Base-by-base conservation (phyloP, 2,888 invertebrate species). In the Mycalesis mineus region DNA sequence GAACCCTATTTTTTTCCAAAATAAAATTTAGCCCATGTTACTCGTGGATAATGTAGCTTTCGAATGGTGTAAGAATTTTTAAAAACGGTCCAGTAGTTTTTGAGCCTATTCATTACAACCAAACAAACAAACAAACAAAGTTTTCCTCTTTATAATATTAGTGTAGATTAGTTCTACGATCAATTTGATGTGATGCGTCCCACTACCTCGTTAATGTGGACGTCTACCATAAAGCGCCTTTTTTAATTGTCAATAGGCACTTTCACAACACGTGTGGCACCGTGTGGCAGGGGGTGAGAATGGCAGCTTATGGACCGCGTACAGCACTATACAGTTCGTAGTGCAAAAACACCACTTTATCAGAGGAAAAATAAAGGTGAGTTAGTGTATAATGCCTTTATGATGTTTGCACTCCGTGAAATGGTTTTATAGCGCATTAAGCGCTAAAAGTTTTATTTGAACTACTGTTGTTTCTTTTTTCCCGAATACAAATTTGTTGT, bases 291-390 rank as follows among this genome's bases (percentile, higher is more conserved):
- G 82, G 0, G 74, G 78, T 31, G 72, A 73, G 9, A 77, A 82
- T 5, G 78, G 77, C 0, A 80, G 80, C 29, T 74, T 81, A 4
- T 85, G 87, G 86, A 83, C 85, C 1, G 82, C 88, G 0, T 88
- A 80, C 73, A 84, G 84, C 68, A 86, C 84, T 11, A 85, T 88
- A 64, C 85, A 88, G 67, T 88, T 88, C 61, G 75, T 80, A 0
- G 82, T 87, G 33, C 85, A 88, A 66, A 84, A 80, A 66, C 84
- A 87, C 56, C 86, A 88, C 68, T 87, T 88, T 54, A 68, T 83
- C 37, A 73, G 79, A 64, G 81, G 81, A 15, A 86, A 84, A 75
- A 77, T 88, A 63, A 86, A 80, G 81, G 88, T 87, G 17, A 56
- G 57, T 55, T 39, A 40, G 31, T 51, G 33, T 41, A 31, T 48